These are phyloP conservation scores for Tipula unca DNA, from an alignment of 2,888 invertebrate genomes.

Conservation along the genomic window DNA sequence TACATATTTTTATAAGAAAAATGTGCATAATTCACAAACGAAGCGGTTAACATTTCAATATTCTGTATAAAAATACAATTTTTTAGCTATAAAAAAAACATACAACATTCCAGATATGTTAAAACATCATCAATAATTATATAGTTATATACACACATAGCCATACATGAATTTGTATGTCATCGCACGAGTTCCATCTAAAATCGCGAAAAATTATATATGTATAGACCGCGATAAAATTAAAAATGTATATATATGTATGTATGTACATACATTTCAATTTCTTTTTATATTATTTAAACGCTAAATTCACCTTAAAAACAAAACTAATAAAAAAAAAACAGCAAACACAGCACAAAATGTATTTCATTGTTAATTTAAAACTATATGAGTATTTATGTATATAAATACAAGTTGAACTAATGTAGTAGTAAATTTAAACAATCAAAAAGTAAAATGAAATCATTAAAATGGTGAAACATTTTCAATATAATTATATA, in stretches of 20 bases:
- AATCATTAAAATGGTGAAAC: neutral
- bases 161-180: neutral
- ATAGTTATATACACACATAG: neutral
- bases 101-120: neutral
- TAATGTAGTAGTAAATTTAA: neutral
- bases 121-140: neutral
- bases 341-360: neutral
- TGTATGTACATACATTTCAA: neutral
- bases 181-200: neutral
- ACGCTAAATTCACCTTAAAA: neutral
- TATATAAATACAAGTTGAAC: neutral
- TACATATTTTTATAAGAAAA: neutral
- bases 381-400: neutral
- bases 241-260: neutral
- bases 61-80: neutral
- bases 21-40: neutral
- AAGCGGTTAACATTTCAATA: neutral
- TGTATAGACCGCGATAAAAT: neutral
- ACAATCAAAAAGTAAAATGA: neutral
- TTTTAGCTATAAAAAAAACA: neutral
- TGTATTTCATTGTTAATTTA: neutral
- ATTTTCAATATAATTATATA: neutral
- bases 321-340: too few species aligned
- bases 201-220: neutral
- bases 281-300: neutral